Base-by-base conservation (phyloP, 2,797 vertebrate species). In the Lepilemur ruficaudatus region DNA sequence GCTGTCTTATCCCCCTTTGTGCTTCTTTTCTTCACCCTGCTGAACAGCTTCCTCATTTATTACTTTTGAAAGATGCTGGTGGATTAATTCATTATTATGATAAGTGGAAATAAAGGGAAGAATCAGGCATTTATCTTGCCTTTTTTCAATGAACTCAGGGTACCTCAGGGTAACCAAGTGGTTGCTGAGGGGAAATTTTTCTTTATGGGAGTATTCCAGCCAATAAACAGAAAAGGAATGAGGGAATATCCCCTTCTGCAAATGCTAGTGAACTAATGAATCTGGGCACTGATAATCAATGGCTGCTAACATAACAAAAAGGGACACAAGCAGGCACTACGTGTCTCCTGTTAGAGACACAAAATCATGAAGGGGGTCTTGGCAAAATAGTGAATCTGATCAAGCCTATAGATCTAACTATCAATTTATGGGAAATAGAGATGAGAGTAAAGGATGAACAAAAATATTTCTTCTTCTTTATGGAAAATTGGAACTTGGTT, bases 151-250 rank as follows among this genome's bases (percentile, higher is more conserved):
- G 32, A 96, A 67, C 48, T 90, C 67, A 73, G 48, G 11, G 35
- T 84, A 86, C 25, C 43, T 93, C 35, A 88, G n/a, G 18, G 38
- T 75, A 90, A 78, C 59, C 32, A 70, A 79, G 23, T 87, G 41
- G 32, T 75, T 89, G 41, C 76, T 38, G 18, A 86, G 35, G 70
- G 38, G 46, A 70, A 73, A 22, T 35, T 85, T 89, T 83, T 92
- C 30, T 67, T 92, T 90, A 63, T 80, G 69, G 67, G 43, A 35
- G 4, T 46, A 78, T 70, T 86, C 41, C 11, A 48, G 25, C 50
- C 63, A 89, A 78, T 69, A 78, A 90, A 69, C 81, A 63, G 20
- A 70, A 92, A 97, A 92, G 4, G 46, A 93, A 50, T 72, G 72
- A 46, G 23, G 59, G 87, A 88, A 25, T 76, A 61, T 59, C 18